Conservation (phyloP, 2,113 vertebrate genomes). For the Ammodytes dubius region DNA sequence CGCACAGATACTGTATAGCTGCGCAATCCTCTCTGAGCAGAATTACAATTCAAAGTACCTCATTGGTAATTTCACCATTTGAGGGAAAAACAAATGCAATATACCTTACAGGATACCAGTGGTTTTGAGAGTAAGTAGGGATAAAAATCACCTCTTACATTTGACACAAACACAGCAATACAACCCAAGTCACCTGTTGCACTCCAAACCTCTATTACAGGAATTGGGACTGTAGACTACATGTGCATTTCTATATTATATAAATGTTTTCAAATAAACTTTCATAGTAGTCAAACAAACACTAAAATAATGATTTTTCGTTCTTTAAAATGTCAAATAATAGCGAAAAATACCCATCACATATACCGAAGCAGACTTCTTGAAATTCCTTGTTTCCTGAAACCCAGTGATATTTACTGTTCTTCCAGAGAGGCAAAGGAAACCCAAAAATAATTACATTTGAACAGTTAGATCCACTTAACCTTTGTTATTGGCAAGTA, state of each 20-base stretch:
- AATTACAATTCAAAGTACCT: constrained; percentile 2
- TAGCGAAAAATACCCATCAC: not conserved
- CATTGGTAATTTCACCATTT: constrained; percentile 13
- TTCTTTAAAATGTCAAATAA: not conserved
- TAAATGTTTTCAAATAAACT: not conserved
- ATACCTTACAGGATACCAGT: not conserved
- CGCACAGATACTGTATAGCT: not conserved
- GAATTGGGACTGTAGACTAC: too few relatives aligned
- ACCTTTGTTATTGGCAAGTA: not conserved
- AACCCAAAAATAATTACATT: not conserved
- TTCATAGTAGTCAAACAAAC: not conserved
- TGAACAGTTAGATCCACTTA: not conserved
- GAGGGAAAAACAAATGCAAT: not conserved
- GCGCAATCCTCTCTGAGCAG: not conserved
- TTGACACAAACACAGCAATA: not conserved
- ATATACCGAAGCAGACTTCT: not conserved
- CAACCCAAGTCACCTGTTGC: not conserved
- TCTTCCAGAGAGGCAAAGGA: too few relatives aligned
- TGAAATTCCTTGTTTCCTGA: not conserved
- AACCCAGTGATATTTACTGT: not conserved
- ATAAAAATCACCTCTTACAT: not conserved
- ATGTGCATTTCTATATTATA: not conserved
- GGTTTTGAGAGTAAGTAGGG: not conserved
- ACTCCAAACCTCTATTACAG: not conserved
- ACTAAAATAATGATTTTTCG: too few relatives aligned